phyloP scores from a whole-genome alignment of 2,113 vertebrate genomes.

The Amazona vittata region DNA sequence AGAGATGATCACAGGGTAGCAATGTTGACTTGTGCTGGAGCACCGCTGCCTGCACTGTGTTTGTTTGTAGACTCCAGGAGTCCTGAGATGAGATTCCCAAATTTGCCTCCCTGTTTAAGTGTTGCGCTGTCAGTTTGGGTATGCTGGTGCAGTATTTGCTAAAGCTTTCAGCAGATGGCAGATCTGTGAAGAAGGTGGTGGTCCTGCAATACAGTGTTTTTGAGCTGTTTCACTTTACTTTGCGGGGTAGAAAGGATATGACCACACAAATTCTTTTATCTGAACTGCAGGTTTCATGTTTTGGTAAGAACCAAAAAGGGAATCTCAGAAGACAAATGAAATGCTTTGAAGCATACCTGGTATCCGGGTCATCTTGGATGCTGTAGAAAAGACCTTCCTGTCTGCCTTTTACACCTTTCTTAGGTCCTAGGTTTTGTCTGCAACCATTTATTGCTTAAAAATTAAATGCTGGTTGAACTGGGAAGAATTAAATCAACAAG shows the following conservation, averaged over 20 bases:
- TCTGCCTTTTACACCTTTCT: not conserved
- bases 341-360: not conserved
- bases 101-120: not conserved
- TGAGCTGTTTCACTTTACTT: not conserved
- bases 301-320: not conserved
- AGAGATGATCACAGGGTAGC: too few species aligned
- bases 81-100: not conserved
- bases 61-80: not conserved
- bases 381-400: not conserved
- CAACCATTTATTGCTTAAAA: not conserved
- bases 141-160: not conserved
- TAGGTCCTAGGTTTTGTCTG: not conserved
- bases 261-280: not conserved
- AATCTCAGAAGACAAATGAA: not conserved
- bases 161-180: not conserved
- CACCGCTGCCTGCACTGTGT: rapidly evolving
- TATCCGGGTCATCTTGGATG: not conserved
- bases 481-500: not conserved
- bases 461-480: not conserved
- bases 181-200: not conserved
- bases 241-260: not conserved
- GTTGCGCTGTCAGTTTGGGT: not conserved
- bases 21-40: not conserved
- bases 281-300: not conserved
- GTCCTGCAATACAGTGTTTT: not conserved